Conservation (phyloP, 2,888 invertebrate species). For the Agrilus biguttatus region DNA sequence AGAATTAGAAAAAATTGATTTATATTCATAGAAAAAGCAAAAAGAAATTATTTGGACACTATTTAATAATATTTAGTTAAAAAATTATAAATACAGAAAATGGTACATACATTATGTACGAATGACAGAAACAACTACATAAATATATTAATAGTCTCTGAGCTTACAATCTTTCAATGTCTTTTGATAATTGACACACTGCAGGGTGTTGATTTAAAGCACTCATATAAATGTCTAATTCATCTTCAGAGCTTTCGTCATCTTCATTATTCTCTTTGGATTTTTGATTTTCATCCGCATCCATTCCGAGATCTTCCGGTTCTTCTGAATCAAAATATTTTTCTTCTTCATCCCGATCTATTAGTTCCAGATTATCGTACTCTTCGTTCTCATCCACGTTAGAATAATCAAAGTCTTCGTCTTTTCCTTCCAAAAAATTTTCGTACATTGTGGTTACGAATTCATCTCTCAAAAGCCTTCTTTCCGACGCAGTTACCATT, state of each 20-base stretch:
- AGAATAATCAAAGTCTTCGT: conserved; percentile 70
- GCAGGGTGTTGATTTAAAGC: conserved; percentile 32
- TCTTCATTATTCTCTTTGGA: conserved; percentile 9
- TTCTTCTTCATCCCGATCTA: conserved; percentile 74
- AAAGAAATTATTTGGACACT: too few relatives aligned
- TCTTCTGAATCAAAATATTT: conserved; percentile 80
- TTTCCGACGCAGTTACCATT: conserved; percentile 38
- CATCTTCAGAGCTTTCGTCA: conserved; percentile 38
- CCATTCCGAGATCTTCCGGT: conserved; percentile 35
- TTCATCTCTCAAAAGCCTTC: conserved; percentile 57
- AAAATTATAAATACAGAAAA: neutral
- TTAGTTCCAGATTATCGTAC: conserved; percentile 60
- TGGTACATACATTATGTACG: conserved; percentile 1
- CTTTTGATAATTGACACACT: conserved; percentile 21
- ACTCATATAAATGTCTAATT: conserved; percentile 61
- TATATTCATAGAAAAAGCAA: too few relatives aligned
- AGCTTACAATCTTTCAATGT: conserved; percentile 20
- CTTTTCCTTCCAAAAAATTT: conserved; percentile 69
- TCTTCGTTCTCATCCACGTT: conserved; percentile 67
- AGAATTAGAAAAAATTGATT: too few relatives aligned
- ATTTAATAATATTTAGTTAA: neutral
- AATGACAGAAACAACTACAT: too few relatives aligned
- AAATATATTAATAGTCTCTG: too few relatives aligned
- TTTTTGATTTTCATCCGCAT: conserved; percentile 18
- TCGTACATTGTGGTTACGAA: conserved; percentile 75